Conservation (phyloP, 2,888 invertebrate species). For the Mesopsocus fuscifrons region DNA sequence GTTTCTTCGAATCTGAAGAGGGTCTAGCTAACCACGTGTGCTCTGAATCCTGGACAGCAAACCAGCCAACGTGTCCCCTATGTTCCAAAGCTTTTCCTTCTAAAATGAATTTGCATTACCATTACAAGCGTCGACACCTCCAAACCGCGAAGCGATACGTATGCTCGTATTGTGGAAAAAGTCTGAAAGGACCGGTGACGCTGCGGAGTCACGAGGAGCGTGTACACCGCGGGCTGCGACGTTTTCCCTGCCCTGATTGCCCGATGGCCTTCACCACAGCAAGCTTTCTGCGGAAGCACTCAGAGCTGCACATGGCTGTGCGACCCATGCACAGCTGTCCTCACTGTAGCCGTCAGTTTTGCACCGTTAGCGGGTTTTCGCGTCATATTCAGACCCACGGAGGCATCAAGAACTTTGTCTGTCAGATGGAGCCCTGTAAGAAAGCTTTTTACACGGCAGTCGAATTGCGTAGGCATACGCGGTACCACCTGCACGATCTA, state of each 20-base stretch:
- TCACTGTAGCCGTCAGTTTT: not conserved
- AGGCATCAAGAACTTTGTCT: slow-evolving; percentile 1
- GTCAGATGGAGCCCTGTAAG: not conserved
- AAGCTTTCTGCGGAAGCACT: slow-evolving; percentile 4
- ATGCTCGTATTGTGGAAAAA: slow-evolving; percentile 3
- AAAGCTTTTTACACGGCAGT: slow-evolving; percentile 4
- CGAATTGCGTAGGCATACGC: slow-evolving; percentile 2
- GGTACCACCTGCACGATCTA: not conserved
- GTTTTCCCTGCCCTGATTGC: slow-evolving; percentile 3
- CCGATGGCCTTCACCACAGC: slow-evolving; percentile 4
- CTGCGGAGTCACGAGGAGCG: slow-evolving; percentile 6
- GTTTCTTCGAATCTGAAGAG: not conserved
- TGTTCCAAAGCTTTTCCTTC: slow-evolving; percentile 1
- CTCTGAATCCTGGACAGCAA: not conserved
- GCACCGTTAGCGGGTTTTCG: not conserved
- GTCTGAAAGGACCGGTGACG: slow-evolving; percentile 1
- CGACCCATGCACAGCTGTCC: slow-evolving; percentile 1
- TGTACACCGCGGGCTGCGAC: not conserved
- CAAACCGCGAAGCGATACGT: not conserved
- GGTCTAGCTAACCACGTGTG: not conserved
- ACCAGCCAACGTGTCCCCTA: slow-evolving; percentile 1
- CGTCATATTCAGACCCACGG: slow-evolving; percentile 4
- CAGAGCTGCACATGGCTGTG: not conserved
- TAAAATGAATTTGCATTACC: slow-evolving; percentile 5
- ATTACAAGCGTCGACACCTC: slow-evolving; percentile 3